phyloP scores from a whole-genome alignment of 2,888 invertebrate species.

The Aspidapion aeneum region DNA sequence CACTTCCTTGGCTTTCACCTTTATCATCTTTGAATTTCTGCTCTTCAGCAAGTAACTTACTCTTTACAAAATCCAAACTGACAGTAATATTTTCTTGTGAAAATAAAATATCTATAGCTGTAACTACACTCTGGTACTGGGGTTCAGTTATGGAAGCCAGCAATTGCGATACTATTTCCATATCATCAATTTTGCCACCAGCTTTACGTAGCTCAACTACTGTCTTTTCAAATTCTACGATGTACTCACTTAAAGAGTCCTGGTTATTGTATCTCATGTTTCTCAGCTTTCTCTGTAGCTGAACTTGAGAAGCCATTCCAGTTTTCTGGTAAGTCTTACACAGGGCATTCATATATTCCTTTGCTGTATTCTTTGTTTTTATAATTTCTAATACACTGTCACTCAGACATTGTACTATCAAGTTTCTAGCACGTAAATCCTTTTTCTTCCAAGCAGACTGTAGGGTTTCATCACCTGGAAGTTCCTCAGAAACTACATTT shows the following conservation, averaged over 20 bases:
- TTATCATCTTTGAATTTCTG: background rate
- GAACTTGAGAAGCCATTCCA: background rate
- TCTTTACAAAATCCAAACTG: background rate
- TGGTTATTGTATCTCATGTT: background rate
- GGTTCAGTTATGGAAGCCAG: background rate
- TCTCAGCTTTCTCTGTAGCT: background rate
- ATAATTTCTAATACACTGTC: background rate
- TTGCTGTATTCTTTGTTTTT: background rate
- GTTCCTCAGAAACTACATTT: background rate
- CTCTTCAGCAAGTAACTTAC: background rate
- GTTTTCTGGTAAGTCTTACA: background rate
- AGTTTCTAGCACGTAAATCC: background rate
- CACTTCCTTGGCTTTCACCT: background rate
- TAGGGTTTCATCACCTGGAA: background rate
- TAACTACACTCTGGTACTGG: background rate
- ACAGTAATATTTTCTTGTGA: background rate
- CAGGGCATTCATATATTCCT: background rate
- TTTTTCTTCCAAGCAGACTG: background rate
- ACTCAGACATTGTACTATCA: background rate
- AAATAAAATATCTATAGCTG: background rate
- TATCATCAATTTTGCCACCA: background rate
- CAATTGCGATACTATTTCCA: too few relatives aligned
- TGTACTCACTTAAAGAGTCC: background rate
- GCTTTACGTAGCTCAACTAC: background rate
- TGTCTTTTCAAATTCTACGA: background rate